Conservation (phyloP, 1,140 invertebrate genomes). For the Zaprionus gabonicus region DNA sequence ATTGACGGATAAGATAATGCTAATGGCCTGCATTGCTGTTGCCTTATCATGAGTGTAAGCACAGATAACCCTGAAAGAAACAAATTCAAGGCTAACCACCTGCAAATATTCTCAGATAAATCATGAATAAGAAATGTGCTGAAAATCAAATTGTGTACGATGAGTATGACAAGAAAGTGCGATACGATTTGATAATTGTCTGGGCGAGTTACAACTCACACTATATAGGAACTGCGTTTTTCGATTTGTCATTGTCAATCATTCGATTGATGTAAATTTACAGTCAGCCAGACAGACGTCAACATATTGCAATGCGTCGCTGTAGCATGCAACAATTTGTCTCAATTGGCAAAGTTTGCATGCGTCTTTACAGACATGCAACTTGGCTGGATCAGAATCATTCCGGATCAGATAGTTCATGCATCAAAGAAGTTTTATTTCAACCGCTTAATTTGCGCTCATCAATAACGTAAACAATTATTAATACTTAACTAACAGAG, state of each 20-base stretch:
- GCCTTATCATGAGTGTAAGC: neutral
- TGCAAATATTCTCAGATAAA: constrained; percentile 44
- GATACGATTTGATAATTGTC: neutral
- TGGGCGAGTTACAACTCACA: neutral
- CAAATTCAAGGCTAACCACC: constrained; percentile 44
- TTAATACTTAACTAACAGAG: neutral
- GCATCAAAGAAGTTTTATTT: constrained; percentile 22
- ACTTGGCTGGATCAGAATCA: constrained; percentile 17
- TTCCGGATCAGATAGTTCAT: constrained; percentile 8
- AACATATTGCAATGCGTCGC: constrained; percentile 13
- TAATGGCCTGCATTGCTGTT: neutral
- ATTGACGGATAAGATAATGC: constrained; percentile 56
- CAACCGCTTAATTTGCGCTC: constrained; percentile 13
- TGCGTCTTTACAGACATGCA: constrained; percentile 35
- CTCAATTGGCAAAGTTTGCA: constrained; percentile 62
- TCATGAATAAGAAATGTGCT: constrained; percentile 39
- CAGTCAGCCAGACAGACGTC: constrained; percentile 7
- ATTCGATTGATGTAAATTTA: constrained; percentile 5
- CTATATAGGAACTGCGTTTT: neutral
- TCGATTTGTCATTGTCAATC: constrained; percentile 8
- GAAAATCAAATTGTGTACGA: constrained; percentile 2
- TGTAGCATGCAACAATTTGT: constrained; percentile 65
- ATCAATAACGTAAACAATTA: constrained; percentile 11
- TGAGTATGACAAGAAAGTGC: neutral
- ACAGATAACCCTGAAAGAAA: constrained; percentile 36